These are phyloP conservation scores for Lasius fuliginosus DNA, from an alignment of 2,888 invertebrate species.

Conservation along the genomic window DNA sequence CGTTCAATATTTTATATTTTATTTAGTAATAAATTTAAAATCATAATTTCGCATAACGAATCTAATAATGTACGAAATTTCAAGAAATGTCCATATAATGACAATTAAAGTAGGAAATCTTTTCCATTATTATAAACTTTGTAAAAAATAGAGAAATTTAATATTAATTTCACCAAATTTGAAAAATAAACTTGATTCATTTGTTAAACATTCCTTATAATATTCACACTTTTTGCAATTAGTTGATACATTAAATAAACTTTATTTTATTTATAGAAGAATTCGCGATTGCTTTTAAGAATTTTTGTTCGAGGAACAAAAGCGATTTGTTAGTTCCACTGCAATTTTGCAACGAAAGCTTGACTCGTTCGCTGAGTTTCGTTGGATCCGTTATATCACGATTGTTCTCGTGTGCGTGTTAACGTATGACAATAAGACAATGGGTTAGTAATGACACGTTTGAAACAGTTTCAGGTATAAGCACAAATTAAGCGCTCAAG, in stretches of 20 bases:
- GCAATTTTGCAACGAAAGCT: slow-evolving; percentile 45
- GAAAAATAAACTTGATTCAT: background rate
- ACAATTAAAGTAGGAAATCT: background rate
- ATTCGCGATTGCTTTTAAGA: background rate
- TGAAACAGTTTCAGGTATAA: slow-evolving; percentile 74
- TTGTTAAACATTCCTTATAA: background rate
- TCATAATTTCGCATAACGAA: background rate
- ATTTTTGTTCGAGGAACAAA: slow-evolving; percentile 12
- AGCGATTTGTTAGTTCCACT: slow-evolving; percentile 52
- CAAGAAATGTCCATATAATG: background rate
- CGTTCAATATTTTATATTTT: background rate
- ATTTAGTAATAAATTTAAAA: background rate
- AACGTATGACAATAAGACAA: slow-evolving; percentile 70
- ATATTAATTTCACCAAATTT: background rate
- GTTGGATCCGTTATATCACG: slow-evolving; percentile 49
- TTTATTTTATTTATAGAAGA: background rate
- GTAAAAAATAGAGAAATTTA: background rate
- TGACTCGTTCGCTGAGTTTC: slow-evolving; percentile 38
- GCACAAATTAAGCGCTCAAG: slow-evolving; percentile 70
- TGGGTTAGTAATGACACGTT: slow-evolving; percentile 75
- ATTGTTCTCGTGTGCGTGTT: slow-evolving; percentile 52
- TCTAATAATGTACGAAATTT: background rate
- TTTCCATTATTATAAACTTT: background rate
- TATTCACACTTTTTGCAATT: background rate
- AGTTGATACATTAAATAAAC: background rate